Conservation (phyloP, 2,888 invertebrate species). For the Leuctra nigra region DNA sequence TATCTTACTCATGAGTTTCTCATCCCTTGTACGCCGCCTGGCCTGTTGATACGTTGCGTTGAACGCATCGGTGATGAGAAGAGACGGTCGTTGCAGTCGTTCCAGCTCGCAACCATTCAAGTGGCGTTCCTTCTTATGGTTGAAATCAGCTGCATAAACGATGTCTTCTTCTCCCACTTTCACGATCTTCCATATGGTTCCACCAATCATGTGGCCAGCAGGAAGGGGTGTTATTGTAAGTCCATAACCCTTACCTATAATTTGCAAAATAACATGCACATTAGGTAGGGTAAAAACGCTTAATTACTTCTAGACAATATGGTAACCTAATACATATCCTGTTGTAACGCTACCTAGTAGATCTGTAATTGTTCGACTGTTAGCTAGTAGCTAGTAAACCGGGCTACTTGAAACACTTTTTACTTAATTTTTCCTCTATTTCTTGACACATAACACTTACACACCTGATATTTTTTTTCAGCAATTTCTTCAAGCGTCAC, state of each 20-base stretch:
- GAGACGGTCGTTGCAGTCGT: conserved; percentile 80
- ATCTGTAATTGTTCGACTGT: too few relatives aligned
- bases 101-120: conserved; percentile 94
- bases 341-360: too few relatives aligned
- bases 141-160: conserved; percentile 96
- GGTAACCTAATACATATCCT: too few relatives aligned
- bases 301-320: too few relatives aligned
- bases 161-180: conserved; percentile 98
- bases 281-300: too few relatives aligned
- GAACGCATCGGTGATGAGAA: conserved; percentile 91
- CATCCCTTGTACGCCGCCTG: conserved; percentile 83
- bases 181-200: conserved; percentile 97
- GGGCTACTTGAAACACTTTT: too few relatives aligned
- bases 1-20: conserved; percentile 85
- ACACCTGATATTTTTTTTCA: too few relatives aligned
- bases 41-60: conserved; percentile 93
- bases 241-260: conserved; percentile 86
- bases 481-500: too few relatives aligned
- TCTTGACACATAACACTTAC: too few relatives aligned
- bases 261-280: too few relatives aligned
- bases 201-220: conserved; percentile 97
- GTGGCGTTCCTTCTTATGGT: conserved; percentile 98
- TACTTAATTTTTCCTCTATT: too few relatives aligned
- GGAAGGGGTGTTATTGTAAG: conserved; percentile 91
- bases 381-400: too few relatives aligned